Evolutionary conservation across 2,888 invertebrate genomes (phyloP), one percentile per base, ranked within the genome.

Genomic region (Lymantria monacha): DNA sequence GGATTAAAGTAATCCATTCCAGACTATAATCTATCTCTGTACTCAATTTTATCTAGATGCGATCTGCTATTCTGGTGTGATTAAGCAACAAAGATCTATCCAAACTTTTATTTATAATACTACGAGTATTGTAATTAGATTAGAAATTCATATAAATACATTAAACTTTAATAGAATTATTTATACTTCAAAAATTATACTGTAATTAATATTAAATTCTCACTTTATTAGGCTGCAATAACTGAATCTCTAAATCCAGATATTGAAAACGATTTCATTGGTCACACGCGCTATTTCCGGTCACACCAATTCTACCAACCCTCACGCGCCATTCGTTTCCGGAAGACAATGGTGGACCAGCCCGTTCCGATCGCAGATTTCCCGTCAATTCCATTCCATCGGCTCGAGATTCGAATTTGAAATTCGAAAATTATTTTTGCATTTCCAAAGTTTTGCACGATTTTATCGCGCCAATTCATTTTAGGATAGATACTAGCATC

Each of bases 271-370:
- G 46, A 44, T 70, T 75, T 72, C 78, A 70, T 74, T 68, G 75
- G 72, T 72, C 74, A 74, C 81, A 79, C 79, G 70, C 74, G 77
- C 76, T 75, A 88, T 89, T 81, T 89, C 89, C 90, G 81, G 69
- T 52, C 61, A 61, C 61, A 62, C 63, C 69, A 69, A 58, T 63
- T 64, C 63, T 65, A 70, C 79, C 76, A 72, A 77, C 84, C 85
- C 78, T 76, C 79, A 68, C 74, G 77, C 79, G 75, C 80, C 79
- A 75, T 81, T 81, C 79, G 79, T 81, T 85, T 89, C 90, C 90
- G 90, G 87, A 76, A 85, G 86, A 88, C 89, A 89, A 89, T 83
- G 81, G 79, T 78, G 65, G 68, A 63, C 79, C 80, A 74, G 69
- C 80, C 79, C 76, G 76, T 73, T 84, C 86, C 87, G 84, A 83